phyloP scores from a whole-genome alignment of 2,797 vertebrate species.

The Lithobates sylvaticus region DNA sequence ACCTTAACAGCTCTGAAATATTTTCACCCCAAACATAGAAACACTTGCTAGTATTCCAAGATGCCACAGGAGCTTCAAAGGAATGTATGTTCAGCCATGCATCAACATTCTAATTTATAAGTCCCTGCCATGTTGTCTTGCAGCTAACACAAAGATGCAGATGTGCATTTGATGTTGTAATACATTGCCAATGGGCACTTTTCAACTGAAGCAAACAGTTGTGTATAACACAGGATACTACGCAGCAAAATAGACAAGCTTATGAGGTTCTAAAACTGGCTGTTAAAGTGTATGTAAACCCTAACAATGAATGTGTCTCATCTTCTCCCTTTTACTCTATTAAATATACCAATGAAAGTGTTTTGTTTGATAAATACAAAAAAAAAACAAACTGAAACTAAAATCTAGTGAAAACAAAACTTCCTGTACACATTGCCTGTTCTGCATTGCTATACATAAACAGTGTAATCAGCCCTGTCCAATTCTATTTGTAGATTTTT shows the following conservation, averaged over 20 bases:
- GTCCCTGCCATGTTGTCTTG: conserved; percentile 25
- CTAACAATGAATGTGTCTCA: no score
- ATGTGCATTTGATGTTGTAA: conserved; percentile 3
- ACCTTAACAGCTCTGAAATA: conserved; percentile 57
- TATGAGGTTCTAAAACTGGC: neutral
- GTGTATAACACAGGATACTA: neutral
- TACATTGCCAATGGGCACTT: neutral
- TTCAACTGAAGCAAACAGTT: neutral
- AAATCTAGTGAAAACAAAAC: no score
- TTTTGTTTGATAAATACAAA: no score
- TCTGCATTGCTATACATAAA: no score
- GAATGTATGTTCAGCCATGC: conserved; percentile 32
- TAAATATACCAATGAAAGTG: no score
- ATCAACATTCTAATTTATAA: conserved; percentile 30
- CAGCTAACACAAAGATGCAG: conserved; percentile 13
- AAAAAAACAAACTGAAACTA: no score
- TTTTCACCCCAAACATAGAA: conserved; percentile 53
- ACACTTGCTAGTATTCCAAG: conserved; percentile 37
- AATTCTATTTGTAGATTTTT: no score
- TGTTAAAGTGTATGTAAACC: neutral
- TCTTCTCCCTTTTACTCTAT: no score
- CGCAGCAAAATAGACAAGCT: neutral
- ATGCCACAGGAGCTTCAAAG: conserved; percentile 28
- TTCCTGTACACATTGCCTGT: no score
- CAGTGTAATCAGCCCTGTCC: no score